phyloP scores from a whole-genome alignment of 2,888 invertebrate genomes.

The Amphipyra berbera region DNA sequence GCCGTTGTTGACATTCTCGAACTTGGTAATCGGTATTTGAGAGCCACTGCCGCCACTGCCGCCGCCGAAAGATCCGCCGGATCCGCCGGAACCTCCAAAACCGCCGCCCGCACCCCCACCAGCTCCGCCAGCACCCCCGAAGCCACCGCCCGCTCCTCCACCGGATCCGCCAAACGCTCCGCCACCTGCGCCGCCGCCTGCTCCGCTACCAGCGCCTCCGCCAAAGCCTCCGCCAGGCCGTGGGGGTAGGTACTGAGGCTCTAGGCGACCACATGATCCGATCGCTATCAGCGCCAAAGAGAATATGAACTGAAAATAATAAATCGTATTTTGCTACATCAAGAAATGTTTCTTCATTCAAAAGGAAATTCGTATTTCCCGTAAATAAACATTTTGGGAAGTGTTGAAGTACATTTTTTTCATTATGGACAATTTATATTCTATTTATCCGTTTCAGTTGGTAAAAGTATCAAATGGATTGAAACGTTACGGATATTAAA shows the following conservation, averaged over 20 bases:
- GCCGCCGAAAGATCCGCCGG: constrained; percentile 47
- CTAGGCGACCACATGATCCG: constrained; percentile 63
- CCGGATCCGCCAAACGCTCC: constrained; percentile 44
- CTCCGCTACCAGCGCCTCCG: constrained; percentile 58
- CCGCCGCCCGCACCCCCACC: constrained; percentile 61
- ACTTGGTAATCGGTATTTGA: constrained; percentile 90
- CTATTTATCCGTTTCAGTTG: too few species aligned
- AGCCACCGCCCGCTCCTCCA: too few species aligned
- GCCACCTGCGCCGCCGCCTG: constrained; percentile 49
- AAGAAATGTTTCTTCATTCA: too few species aligned
- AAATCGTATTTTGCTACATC: not conserved
- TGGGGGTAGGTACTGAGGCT: constrained; percentile 68
- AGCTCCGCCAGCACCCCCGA: constrained; percentile 46
- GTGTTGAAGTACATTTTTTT: too few species aligned
- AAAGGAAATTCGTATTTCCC: too few species aligned
- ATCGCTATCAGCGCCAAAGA: constrained; percentile 68
- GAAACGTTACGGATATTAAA: too few species aligned
- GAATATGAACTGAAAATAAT: constrained; percentile 63
- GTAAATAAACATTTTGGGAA: too few species aligned
- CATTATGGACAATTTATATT: too few species aligned
- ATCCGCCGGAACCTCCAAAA: constrained; percentile 55
- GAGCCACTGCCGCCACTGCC: constrained; percentile 77
- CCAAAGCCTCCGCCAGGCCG: constrained; percentile 62
- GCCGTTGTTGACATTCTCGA: constrained; percentile 91
- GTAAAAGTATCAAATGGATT: too few species aligned